Evolutionary conservation across 2,113 vertebrate species (phyloP).

Genomic region (Barnardius zonarius): DNA sequence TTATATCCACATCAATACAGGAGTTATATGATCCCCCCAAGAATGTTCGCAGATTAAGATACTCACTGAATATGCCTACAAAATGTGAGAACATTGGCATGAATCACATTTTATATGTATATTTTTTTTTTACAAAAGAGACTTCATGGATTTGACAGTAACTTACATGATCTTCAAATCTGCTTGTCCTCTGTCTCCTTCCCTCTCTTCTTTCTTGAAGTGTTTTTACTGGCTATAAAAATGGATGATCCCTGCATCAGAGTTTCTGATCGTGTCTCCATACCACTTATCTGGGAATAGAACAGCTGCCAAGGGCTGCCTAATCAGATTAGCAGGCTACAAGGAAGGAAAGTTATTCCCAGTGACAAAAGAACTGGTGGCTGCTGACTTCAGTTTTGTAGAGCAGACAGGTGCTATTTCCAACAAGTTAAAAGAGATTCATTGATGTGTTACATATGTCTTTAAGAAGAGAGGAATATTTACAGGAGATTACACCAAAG

Average conservation of each 20-base stretch:
- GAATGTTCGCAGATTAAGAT: not conserved
- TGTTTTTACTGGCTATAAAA: not conserved
- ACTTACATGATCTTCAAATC: not conserved
- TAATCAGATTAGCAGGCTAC: not conserved
- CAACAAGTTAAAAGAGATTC: not conserved
- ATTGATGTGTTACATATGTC: fast-evolving
- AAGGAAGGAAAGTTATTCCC: not conserved
- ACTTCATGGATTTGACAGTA: not conserved
- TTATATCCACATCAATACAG: not conserved
- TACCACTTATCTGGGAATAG: not conserved
- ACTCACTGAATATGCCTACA: not conserved
- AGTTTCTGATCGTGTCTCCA: not conserved
- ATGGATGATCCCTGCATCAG: not conserved
- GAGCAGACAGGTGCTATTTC: not conserved
- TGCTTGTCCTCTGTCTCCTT: not conserved
- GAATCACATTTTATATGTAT: not conserved
- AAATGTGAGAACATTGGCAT: not conserved
- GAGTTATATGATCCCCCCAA: not conserved
- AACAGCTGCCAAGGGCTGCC: not conserved
- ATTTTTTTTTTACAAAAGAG: not conserved
- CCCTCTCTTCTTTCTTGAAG: not conserved
- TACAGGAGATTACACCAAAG: not conserved
- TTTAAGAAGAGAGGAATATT: not conserved
- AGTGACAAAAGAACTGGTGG: not conserved
- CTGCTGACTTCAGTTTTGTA: not conserved